Evolutionary conservation across 2,113 vertebrate species (phyloP).

Genomic region (Copsychus sechellarum): DNA sequence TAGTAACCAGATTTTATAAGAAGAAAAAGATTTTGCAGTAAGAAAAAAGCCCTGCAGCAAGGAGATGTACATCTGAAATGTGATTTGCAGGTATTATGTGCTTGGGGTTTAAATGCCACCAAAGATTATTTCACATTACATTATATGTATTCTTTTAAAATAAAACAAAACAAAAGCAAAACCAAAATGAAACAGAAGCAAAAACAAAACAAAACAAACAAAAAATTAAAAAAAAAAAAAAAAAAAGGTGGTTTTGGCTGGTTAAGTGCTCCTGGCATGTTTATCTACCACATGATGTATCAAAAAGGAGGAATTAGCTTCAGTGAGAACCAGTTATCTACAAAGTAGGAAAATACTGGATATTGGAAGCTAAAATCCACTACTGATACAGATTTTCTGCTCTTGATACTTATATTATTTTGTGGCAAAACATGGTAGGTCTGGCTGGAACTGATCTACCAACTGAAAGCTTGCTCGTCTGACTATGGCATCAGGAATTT

Average conservation of each 20-base stretch:
- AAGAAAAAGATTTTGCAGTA: background rate
- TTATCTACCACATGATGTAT: background rate
- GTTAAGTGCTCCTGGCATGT: background rate
- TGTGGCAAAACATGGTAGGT: background rate
- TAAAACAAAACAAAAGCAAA: background rate
- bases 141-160: background rate
- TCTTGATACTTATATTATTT: background rate
- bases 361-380: background rate
- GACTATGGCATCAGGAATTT: conserved; percentile 1
- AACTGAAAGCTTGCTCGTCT: background rate
- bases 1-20: background rate
- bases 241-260: background rate
- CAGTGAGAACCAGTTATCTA: background rate
- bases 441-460: conserved; percentile 55
- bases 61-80: background rate
- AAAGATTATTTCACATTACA: background rate
- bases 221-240: too few relatives aligned
- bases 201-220: too few relatives aligned
- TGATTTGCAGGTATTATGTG: background rate
- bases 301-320: background rate
- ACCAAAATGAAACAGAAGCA: too few relatives aligned
- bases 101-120: background rate
- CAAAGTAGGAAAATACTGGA: background rate
- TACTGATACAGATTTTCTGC: background rate
- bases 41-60: background rate